Base-by-base conservation (phyloP, 2,888 invertebrate species). In the Mythimna lalbum region DNA sequence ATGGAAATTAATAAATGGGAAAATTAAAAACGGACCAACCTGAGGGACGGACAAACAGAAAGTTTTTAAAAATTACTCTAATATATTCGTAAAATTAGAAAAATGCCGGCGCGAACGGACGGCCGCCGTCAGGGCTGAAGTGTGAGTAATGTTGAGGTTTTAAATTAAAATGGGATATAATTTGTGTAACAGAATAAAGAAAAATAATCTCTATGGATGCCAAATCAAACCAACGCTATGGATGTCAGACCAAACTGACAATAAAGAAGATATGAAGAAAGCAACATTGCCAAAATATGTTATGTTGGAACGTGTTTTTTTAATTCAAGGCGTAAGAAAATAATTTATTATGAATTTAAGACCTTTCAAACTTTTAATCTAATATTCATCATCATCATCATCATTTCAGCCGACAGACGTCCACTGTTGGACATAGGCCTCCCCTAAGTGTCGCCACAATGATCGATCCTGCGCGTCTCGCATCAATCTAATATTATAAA, bases 1-100 rank as follows among this genome's bases (percentile, higher is more conserved):
- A 86, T 84, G 81, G 76, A 90, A 88, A 91, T 90, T 90, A 90
- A 90, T 90, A 90, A 90, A 89, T 87, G 89, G 85, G 69, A 71
- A 85, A 87, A 83, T 87, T 85, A 88, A 90, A 90, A 90, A 86
- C 80, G 77, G 81, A 78, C 83, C 85, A 76, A 69, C 62, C 81
- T 75, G 76, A 78, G 76, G 72, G 81, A 85, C 70, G 75, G 63
- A 84, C 76, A 82, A 86, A 86, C 84, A 84, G 67, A 82, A 84
- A 85, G 47, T 82, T 85, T 85, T 59, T 36, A 80, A 81, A 84
- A 84, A 84, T 74, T 82, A 76, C 77, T 82, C 73, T 80, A 84
- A 86, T 82, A 73, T 85, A 85, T 85, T 82, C 86, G 69, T 61
- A 67, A 80, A 76, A 76, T 68, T 77, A 53, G 52, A 75, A 85